Base-by-base conservation (phyloP, 2,113 vertebrate genomes). In the Laticauda laticaudata region DNA sequence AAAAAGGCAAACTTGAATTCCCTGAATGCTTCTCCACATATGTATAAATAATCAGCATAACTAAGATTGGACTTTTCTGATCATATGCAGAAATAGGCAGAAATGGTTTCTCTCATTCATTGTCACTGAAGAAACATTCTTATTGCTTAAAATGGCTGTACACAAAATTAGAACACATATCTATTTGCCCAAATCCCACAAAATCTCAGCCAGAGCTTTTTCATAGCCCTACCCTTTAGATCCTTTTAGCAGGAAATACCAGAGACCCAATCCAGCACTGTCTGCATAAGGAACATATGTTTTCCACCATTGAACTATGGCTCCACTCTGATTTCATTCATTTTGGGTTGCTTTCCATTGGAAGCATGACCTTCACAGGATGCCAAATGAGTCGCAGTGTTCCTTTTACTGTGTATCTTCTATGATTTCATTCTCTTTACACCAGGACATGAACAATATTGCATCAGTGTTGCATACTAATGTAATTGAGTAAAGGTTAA, bases 1-100 rank as follows among this genome's bases (percentile, higher is more conserved):
- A 24, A 34, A 39, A 69, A 92, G 3, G 2, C 34, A 43, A 92
- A n/a, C 12, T 90, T 93, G 39, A 23, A 91, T 93, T 89, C 89
- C 69, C 23, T 39, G 14, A 85, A 23, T 34, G n/a, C 43, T 9
- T n/a, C 29, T 90, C 45, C n/a, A 53, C 43, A 90, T n/a, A 90
- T 53, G 54, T 45, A 53, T 29, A 90, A 86, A 53, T 86, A 90
- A 61, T 90, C 55, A 23, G 43, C 69, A 86, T 86, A 92, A 51
- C 39, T 59, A 48, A 92, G 2, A 9, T 24, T 85, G 39, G 51
- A 11, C 54, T 85, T 90, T 59, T 24, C 29, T 43, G 59, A 23
- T 48, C 57, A 51, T 14, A 18, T 29, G 39, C 5, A 15, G 39
- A 14, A 53, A 39, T 51, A 86, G 45, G 45, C 45, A 45, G 5